These are phyloP conservation scores for Drosophila lacicola DNA, from an alignment of 2,888 invertebrate species.

Conservation along the genomic window DNA sequence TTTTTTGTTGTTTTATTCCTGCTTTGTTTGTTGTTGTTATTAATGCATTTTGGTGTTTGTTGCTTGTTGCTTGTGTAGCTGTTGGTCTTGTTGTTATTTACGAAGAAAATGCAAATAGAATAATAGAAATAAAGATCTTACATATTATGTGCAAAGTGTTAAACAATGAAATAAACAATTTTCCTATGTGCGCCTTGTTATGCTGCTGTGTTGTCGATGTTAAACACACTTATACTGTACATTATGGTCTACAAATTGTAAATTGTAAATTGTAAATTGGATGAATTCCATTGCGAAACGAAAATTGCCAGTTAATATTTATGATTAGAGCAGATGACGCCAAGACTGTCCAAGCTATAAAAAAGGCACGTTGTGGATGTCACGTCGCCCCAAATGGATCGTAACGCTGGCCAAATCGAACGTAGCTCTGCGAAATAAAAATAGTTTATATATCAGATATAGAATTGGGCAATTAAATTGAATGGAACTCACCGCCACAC, in stretches of 20 bases:
- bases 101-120: constrained; percentile 60
- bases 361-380: constrained; percentile 1
- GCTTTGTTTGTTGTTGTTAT: constrained; percentile 53
- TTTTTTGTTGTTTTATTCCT: constrained; percentile 67
- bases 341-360: constrained; percentile 30
- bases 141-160: constrained; percentile 56
- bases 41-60: constrained; percentile 36
- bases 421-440: constrained; percentile 46
- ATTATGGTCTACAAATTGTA: constrained; percentile 72
- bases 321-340: constrained; percentile 78
- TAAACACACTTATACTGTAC: constrained; percentile 65
- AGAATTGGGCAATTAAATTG: constrained; percentile 7
- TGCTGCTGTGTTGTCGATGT: constrained; percentile 32
- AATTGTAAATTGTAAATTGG: constrained; percentile 52
- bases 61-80: constrained; percentile 48
- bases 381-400: constrained; percentile 38
- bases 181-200: constrained; percentile 32
- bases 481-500: constrained; percentile 48
- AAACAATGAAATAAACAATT: constrained; percentile 64
- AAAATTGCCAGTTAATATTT: constrained; percentile 64
- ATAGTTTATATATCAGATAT: constrained; percentile 4
- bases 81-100: constrained; percentile 57
- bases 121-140: constrained; percentile 53
- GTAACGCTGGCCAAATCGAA: constrained; percentile 24
- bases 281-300: constrained; percentile 70